Evolutionary conservation across 2,888 invertebrate species (phyloP).

Genomic region (Tetranychus piercei): DNA sequence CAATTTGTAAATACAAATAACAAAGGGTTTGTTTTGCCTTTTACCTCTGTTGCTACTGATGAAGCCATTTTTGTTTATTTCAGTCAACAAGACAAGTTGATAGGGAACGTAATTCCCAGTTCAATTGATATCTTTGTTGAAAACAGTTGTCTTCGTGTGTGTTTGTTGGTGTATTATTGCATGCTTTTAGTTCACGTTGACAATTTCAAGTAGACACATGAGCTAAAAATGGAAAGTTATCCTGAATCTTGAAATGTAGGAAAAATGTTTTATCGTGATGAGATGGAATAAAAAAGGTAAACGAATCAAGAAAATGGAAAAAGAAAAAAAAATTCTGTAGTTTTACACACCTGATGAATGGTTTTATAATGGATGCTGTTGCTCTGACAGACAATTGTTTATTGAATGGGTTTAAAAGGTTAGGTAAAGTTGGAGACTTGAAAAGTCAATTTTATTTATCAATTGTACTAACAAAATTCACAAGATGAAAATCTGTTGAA

Average conservation of each 20-base stretch:
- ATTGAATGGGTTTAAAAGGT: no score
- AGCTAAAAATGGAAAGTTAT: background rate
- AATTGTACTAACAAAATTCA: no score
- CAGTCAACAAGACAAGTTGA: background rate
- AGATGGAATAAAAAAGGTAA: no score
- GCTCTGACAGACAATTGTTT: no score
- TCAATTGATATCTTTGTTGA: background rate
- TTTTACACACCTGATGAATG: background rate
- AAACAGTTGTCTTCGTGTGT: background rate
- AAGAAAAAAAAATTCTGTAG: background rate
- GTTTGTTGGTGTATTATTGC: background rate
- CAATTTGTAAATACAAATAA: no score
- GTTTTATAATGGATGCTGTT: background rate
- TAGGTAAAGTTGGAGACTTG: no score
- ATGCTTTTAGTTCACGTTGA: background rate
- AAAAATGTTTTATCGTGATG: background rate
- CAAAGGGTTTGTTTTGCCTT: no score
- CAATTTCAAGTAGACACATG: slow-evolving; percentile 1
- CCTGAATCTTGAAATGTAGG: background rate
- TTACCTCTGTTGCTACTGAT: no score
- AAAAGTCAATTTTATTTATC: no score
- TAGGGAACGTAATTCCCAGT: background rate
- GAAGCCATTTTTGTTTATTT: no score
- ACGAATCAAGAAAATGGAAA: no score
- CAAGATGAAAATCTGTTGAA: no score